Base-by-base conservation (phyloP, 2,797 vertebrate species). In the Amblyopsis hoosieri region DNA sequence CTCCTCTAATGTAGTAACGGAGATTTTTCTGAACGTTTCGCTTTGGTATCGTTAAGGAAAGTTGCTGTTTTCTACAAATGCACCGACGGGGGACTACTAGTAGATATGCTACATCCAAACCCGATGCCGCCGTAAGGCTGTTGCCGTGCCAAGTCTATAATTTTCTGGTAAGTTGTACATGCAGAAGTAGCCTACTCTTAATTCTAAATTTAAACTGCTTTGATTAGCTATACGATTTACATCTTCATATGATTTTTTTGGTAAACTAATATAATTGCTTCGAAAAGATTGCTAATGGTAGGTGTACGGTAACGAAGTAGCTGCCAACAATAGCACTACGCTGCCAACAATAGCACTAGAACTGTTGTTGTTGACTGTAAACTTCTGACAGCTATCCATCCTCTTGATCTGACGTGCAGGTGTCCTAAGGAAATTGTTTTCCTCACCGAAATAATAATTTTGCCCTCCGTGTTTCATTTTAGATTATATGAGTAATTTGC, bases 91-190 rank as follows among this genome's bases (percentile, higher is more conserved):
- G 88, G 89, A 83, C 90, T 90, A 85, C 79, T 89, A 78, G 74
- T 81, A 84, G 88, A 89, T 86, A 86, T 85, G 78, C 83, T 87
- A 13, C 85, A 85, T 74, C 86, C 88, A 64, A 85, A 91, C 83
- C 82, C 84, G 50, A 93, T 91, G 91, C 92, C 92, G 85, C 92
- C 92, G 75, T 91, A 92, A 90, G 79, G 83, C 82, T 85, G 80
- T 70, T 79, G 61, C 67, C 33, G 63, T 83, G 73, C 80, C 84
- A 81, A 69, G 59, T 71, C 66, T 69, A 17, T 77, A 79, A 82
- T 82, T 76, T 79, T 70, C 78, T 75, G 92, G 91, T 93, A 74
- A 92, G 92, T 93, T 69, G 17, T 49, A 31, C 19, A 23, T 23
- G 19, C 19, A 23, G 19, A 23, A 23, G 19, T 23, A 23, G 19